phyloP scores from a whole-genome alignment of 1,140 invertebrate genomes.

The Drosophila teissieri region DNA sequence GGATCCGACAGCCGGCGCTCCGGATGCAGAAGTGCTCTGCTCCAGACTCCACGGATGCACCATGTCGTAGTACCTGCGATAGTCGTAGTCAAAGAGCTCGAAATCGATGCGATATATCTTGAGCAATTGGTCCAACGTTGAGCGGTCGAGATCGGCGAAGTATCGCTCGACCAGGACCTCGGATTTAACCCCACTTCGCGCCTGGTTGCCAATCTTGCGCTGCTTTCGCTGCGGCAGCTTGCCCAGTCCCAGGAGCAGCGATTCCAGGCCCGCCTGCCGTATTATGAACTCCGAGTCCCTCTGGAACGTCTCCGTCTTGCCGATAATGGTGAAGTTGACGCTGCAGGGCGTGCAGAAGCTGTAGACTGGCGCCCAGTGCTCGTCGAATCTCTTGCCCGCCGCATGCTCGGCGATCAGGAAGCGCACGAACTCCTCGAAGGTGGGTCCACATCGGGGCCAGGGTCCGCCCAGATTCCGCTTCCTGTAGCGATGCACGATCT shows the following conservation, averaged over 20 bases:
- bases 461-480: conserved; percentile 29
- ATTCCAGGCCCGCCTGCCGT: conserved; percentile 86
- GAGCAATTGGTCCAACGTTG: conserved; percentile 88
- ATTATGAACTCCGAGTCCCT: conserved; percentile 89
- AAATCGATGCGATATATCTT: conserved; percentile 90
- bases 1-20: neutral
- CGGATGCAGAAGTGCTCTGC: conserved; percentile 40
- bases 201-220: conserved; percentile 86
- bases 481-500: conserved; percentile 87
- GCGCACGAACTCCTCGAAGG: conserved; percentile 90
- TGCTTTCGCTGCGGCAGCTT: conserved; percentile 85
- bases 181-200: conserved; percentile 85
- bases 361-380: conserved; percentile 91
- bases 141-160: conserved; percentile 87
- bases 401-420: conserved; percentile 86
- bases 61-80: conserved; percentile 86
- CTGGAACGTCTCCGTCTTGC: conserved; percentile 89
- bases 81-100: conserved; percentile 88
- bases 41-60: conserved; percentile 76
- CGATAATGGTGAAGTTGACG: conserved; percentile 88
- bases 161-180: conserved; percentile 86
- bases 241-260: conserved; percentile 85
- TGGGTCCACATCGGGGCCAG: conserved; percentile 85
- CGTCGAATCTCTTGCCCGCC: conserved; percentile 86
- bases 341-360: conserved; percentile 91